A percentile compares a stretch with the other conserved stretches of the same genome.
These are phyloP conservation scores for Sorex araneus DNA, from an alignment of 2,113 vertebrate species.

Conservation along the genomic window DNA sequence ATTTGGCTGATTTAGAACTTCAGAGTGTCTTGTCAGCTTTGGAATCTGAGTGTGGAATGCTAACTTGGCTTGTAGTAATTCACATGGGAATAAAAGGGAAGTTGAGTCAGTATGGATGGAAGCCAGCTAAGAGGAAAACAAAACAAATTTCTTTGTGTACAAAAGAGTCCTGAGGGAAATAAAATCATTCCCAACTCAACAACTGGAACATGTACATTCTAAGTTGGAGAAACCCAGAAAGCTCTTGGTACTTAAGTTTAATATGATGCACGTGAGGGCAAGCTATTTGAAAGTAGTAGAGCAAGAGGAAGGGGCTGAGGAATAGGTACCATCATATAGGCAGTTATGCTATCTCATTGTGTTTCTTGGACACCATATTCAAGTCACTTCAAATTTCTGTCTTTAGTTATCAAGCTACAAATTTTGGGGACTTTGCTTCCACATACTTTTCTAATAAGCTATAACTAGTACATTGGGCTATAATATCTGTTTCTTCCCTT, in stretches of 20 bases:
- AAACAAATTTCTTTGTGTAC: conserved; percentile 57
- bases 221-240: conserved; percentile 37
- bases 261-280: background rate
- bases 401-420: background rate
- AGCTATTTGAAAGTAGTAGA: background rate
- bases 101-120: background rate
- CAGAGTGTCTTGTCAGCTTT: conserved; percentile 59
- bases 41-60: conserved; percentile 1
- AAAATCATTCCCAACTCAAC: conserved; percentile 41
- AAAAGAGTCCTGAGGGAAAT: background rate
- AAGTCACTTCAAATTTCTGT: conserved; percentile 14
- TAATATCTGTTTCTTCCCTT: background rate
- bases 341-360: background rate
- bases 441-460: background rate
- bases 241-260: background rate
- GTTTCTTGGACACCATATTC: background rate
- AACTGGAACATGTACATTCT: conserved; percentile 43
- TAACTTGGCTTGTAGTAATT: conserved; percentile 22
- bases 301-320: background rate
- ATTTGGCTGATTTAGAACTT: conserved; percentile 73
- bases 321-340: background rate
- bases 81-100: background rate
- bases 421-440: background rate
- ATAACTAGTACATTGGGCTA: background rate
- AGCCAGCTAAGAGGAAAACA: conserved; percentile 54